Evolutionary conservation across 2,797 vertebrate species (phyloP).

Genomic region (Rousettus madagascariensis): DNA sequence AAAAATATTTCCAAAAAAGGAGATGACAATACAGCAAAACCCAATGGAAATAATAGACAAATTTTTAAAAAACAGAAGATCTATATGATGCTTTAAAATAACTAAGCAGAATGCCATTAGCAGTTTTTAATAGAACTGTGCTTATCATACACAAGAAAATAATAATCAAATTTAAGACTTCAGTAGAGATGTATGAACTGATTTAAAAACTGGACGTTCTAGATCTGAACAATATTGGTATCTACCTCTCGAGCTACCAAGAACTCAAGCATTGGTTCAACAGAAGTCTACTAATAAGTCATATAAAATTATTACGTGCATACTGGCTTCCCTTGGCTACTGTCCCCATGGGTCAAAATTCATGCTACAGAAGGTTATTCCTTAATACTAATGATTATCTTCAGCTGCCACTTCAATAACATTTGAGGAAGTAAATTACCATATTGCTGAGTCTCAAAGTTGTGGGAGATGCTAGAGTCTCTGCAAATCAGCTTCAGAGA

Average conservation of each 20-base stretch:
- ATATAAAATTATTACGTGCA: background rate
- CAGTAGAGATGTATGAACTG: background rate
- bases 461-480: background rate
- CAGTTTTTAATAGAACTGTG: background rate
- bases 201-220: background rate
- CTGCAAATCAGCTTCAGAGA: background rate
- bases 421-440: background rate
- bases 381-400: background rate
- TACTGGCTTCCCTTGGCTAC: background rate
- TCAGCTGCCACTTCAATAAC: background rate
- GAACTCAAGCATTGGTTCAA: background rate
- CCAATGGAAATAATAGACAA: background rate
- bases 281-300: background rate
- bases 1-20: background rate
- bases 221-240: background rate
- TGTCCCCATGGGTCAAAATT: background rate
- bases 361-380: background rate
- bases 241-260: background rate
- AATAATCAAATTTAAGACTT: background rate
- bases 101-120: background rate
- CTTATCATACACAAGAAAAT: background rate
- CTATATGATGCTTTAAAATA: background rate
- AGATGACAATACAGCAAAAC: background rate
- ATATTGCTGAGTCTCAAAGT: background rate
- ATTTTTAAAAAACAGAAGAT: background rate